Percentiles rank a stretch among this genome's conserved stretches.
These are phyloP conservation scores for Rhabditophanes sp. DNA, from an alignment of 2,888 invertebrate genomes.

Conservation along the genomic window DNA sequence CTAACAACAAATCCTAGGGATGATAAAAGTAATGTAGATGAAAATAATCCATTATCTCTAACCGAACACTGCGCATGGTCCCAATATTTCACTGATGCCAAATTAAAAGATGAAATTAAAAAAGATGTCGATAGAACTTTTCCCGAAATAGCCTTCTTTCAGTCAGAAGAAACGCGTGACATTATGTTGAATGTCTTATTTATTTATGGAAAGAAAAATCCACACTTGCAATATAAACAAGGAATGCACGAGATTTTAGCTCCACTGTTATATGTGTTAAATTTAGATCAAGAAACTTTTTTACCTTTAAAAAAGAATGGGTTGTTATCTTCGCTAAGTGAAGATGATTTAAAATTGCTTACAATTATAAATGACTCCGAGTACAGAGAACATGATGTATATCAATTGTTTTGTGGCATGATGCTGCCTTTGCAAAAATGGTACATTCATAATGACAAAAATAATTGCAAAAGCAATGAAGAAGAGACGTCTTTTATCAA, in stretches of 20 bases:
- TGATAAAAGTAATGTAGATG: too few species aligned
- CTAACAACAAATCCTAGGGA: too few species aligned
- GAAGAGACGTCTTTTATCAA: too few species aligned
- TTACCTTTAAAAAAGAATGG: slow-evolving; percentile 53
- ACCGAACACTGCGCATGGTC: too few species aligned
- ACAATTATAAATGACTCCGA: slow-evolving; percentile 55
- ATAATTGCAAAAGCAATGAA: slow-evolving; percentile 2
- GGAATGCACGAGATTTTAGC: slow-evolving; percentile 76
- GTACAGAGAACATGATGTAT: slow-evolving; percentile 61
- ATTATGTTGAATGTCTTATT: slow-evolving; percentile 57
- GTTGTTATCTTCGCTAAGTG: slow-evolving; percentile 3
- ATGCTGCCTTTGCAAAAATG: slow-evolving; percentile 48
- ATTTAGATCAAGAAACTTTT: slow-evolving; percentile 59
- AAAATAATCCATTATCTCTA: too few species aligned
- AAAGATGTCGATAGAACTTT: slow-evolving; percentile 70
- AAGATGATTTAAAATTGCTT: slow-evolving; percentile 47
- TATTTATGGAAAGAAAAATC: slow-evolving; percentile 54
- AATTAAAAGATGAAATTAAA: slow-evolving; percentile 58
- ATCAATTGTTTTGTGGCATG: slow-evolving; percentile 50
- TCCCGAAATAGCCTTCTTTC: slow-evolving; percentile 65
- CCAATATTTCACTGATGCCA: slow-evolving; percentile 65
- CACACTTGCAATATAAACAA: slow-evolving; percentile 61
- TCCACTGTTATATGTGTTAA: slow-evolving; percentile 61
- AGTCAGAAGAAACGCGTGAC: slow-evolving; percentile 56
- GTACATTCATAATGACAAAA: slow-evolving; percentile 44